Base-by-base conservation (phyloP, 2,888 invertebrate species). In the Pristionchus mayeri region DNA sequence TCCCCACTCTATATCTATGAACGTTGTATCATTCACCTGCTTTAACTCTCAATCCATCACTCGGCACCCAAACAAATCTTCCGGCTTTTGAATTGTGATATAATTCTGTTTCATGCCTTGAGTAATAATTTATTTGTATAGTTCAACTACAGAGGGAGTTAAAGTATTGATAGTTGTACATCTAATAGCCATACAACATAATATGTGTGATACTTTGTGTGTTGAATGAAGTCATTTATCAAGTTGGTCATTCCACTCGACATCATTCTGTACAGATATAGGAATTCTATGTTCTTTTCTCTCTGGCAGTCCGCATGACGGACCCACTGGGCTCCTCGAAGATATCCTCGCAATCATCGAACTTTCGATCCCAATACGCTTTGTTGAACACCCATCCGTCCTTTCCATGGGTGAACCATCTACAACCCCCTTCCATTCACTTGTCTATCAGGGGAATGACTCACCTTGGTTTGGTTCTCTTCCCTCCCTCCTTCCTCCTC, bases 401-500 rank as follows among this genome's bases (percentile, higher is more conserved):
- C 18, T 57, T 80, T 0, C 44, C 57, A 1, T 57, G 7, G 13
- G 57, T 57, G 80, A 80, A 80, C 80, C 80, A 80, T 57, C 76
- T 78, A 24, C 0, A 78, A 6, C 16, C 16, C 21, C 11, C 27
- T 18, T 18, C 16, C 18, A 50, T 78, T 9, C 13, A 50, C 4
- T 16, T 16, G 30, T 50, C 34, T n/a, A 16, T 16, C 6, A 40
- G 24, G 27, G 50, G 34, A 27, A 1, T 48, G 3, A 44, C 76
- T 78, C 30, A 78, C 76, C 57, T 80, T 57, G 80, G 80, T n/a
- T 37, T 57, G 7, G 24, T 80, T 80, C 80, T 80, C 57, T 57
- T 80, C n/a, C 80, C 80, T 57, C 80, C 80, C 18, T 80, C 80
- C 30, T 80, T 80, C 44, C 80, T 54, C 57, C 80, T 80, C 57